Evolutionary conservation across 2,888 invertebrate genomes (phyloP).

Genomic region (Hyalella azteca): DNA sequence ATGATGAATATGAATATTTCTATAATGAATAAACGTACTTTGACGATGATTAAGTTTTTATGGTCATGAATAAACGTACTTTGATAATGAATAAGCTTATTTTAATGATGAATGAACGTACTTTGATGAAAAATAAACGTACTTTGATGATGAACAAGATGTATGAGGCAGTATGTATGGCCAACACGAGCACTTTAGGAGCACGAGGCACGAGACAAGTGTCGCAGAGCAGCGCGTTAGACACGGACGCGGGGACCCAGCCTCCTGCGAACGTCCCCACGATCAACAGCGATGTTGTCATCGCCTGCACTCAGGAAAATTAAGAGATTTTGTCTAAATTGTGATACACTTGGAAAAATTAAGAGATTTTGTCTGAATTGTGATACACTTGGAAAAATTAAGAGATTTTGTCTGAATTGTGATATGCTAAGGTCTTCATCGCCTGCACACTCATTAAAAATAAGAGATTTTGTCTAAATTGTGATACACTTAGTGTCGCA

Average conservation of each 20-base stretch:
- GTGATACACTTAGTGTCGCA: conserved; percentile 26
- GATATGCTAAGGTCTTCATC: too few species aligned
- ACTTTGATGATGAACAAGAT: conserved; percentile 29
- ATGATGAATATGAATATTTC: too few species aligned
- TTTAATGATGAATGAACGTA: too few species aligned
- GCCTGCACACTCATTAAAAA: not conserved
- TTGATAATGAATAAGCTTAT: too few species aligned
- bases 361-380: not conserved
- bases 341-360: not conserved
- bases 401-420: not conserved
- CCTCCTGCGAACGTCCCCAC: conserved; percentile 43
- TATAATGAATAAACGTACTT: too few species aligned
- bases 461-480: not conserved
- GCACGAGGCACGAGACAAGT: not conserved
- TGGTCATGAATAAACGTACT: too few species aligned
- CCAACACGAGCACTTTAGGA: not conserved
- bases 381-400: not conserved
- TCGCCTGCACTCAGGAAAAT: conserved; percentile 3
- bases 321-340: not conserved
- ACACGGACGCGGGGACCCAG: conserved; percentile 41
- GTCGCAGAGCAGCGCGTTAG: conserved; percentile 40
- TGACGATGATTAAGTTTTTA: too few species aligned
- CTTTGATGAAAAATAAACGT: too few species aligned
- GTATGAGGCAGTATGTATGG: not conserved
- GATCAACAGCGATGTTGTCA: conserved; percentile 44